Base-by-base conservation (phyloP, 1,140 invertebrate species). In the Megathymus violae region DNA sequence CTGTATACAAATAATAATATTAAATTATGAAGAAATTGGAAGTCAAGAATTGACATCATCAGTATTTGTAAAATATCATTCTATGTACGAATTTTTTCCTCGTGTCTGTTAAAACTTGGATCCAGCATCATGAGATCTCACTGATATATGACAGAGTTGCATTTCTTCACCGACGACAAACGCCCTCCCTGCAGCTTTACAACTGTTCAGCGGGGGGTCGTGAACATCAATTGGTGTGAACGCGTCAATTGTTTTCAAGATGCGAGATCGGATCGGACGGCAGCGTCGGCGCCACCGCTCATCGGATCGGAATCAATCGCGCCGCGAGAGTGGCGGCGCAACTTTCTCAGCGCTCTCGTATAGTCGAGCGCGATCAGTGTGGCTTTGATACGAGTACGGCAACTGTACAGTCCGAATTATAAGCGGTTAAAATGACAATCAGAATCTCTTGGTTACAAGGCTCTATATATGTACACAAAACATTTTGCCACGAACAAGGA, bases 331-430 rank as follows among this genome's bases (percentile, higher is more conserved):
- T 71, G 76, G 72, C 72, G 41, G 41, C 63, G 69, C 80, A 85
- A 85, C 85, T 88, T 88, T 88, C 85, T 75, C 82, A 75, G 51
- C 66, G 74, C 62, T 79, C 76, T 76, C 67, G 68, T 78, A 78
- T 69, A 68, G 72, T 62, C 67, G 64, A 36, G 34, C 14, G 59
- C 62, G 62, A 78, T 69, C 69, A 71, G 73, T 72, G 71, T 50
- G 40, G 44, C 58, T 62, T 66, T 67, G 69, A n/a, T 69, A 67
- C 67, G 62, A 52, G 63, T 67, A 65, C 65, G 61, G 68, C 44
- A 27, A 59, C 48, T n/a, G 59, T 40, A 19, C 22, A 50, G 50
- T 41, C 22, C 25, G 62, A 66, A 72, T 51, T 46, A 70, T 38
- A 41, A 69, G 67, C 64, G 63, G 54, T 44, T 52, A 48, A 13